These are phyloP conservation scores for Adelognathus sp. DNA, from an alignment of 2,888 invertebrate genomes.

Conservation along the genomic window DNA sequence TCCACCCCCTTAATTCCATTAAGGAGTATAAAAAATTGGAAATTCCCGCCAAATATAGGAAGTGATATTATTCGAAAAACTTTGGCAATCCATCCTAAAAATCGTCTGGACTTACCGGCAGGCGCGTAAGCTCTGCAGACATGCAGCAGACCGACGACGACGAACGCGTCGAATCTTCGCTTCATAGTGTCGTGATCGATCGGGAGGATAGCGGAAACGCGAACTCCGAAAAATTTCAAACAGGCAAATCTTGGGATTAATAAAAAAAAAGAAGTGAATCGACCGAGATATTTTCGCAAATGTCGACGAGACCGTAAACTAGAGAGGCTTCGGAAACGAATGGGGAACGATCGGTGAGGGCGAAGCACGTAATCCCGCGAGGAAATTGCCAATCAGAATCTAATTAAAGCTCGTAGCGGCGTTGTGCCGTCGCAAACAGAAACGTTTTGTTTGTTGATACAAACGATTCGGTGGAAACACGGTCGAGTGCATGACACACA, in stretches of 20 bases:
- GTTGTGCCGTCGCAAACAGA: conserved; percentile 44
- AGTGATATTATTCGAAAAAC: too few species aligned
- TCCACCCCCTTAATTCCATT: too few species aligned
- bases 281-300: neutral
- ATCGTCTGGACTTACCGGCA: conserved; percentile 16
- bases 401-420: conserved; percentile 47
- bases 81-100: neutral
- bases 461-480: conserved; percentile 43
- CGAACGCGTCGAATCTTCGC: neutral
- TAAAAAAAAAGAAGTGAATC: neutral
- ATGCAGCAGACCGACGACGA: neutral
- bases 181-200: conserved; percentile 4
- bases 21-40: too few species aligned
- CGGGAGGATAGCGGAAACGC: neutral
- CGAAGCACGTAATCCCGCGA: conserved; percentile 30
- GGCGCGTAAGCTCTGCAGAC: conserved; percentile 13
- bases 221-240: neutral
- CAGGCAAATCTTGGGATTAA: neutral
- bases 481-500: neutral
- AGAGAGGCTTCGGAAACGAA: conserved; percentile 22
- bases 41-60: too few species aligned
- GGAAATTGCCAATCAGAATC: conserved; percentile 54
- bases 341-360: conserved; percentile 23
- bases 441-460: conserved; percentile 53
- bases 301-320: conserved; percentile 4